Conservation (phyloP, 2,797 vertebrate species). For the Myotis vivesi region DNA sequence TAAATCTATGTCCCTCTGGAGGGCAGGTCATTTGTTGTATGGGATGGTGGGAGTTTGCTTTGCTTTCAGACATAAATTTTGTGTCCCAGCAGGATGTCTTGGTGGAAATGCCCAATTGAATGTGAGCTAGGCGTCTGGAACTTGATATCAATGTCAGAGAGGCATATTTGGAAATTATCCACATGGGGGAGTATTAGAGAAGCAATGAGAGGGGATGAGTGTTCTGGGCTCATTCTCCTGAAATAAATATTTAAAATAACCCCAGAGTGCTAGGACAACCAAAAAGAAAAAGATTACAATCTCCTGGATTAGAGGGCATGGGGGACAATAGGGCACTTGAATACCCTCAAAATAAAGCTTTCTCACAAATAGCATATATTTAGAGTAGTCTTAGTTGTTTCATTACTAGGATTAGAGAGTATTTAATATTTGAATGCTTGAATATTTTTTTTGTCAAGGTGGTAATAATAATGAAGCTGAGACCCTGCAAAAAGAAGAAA, state of each 20-base stretch:
- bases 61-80: background rate
- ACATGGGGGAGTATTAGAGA: background rate
- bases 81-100: background rate
- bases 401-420: background rate
- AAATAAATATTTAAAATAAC: slow-evolving; percentile 19
- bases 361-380: slow-evolving; percentile 9
- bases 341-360: background rate
- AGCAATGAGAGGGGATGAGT: background rate
- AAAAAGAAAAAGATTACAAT: background rate
- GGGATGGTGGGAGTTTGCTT: background rate
- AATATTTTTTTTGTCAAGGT: background rate
- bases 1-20: background rate
- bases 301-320: background rate
- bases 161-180: background rate
- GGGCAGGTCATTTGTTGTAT: background rate
- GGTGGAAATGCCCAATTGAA: background rate
- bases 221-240: background rate
- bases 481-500: background rate
- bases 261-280: background rate
- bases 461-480: background rate
- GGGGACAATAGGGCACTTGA: background rate
- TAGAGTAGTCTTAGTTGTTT: background rate
- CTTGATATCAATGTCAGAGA: background rate
- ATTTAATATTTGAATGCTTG: background rate
- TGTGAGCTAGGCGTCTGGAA: background rate